Evolutionary conservation across 1,140 invertebrate genomes (phyloP).

Genomic region (Pectinophora gossypiella): DNA sequence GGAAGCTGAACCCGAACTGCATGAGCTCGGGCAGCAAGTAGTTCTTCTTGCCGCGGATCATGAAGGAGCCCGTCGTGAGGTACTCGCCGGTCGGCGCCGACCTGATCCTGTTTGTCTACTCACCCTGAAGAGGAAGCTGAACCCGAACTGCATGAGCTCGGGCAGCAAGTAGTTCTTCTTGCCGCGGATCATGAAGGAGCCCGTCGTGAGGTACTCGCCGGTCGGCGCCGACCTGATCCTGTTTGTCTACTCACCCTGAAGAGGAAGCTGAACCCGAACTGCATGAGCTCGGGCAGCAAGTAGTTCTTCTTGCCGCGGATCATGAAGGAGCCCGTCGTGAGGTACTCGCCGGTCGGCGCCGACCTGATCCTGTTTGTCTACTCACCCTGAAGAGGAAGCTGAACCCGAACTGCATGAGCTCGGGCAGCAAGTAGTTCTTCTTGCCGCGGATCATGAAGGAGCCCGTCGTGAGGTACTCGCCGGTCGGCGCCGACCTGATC

Average conservation of each 20-base stretch:
- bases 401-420: conserved; percentile 95
- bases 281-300: conserved; percentile 92
- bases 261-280: too few relatives aligned
- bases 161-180: conserved; percentile 98
- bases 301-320: conserved; percentile 97
- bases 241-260: too few relatives aligned
- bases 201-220: conserved; percentile 96
- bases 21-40: conserved; percentile 95
- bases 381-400: conserved; percentile 85
- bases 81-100: conserved; percentile 98
- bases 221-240: conserved; percentile 99
- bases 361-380: conserved; percentile 79
- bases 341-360: conserved; percentile 83
- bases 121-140: too few relatives aligned
- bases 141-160: conserved; percentile 92
- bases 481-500: conserved; percentile 92
- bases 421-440: conserved; percentile 96
- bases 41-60: conserved; percentile 99
- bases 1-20: conserved; percentile 94
- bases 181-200: conserved; percentile 99
- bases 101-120: too few relatives aligned
- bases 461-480: conserved; percentile 69
- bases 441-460: conserved; percentile 98
- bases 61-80: conserved; percentile 96
- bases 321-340: conserved; percentile 92